Percentiles rank a stretch among this genome's conserved stretches.
These are phyloP conservation scores for Pseudopipra pipra DNA, from an alignment of 2,113 vertebrate genomes.

Conservation along the genomic window DNA sequence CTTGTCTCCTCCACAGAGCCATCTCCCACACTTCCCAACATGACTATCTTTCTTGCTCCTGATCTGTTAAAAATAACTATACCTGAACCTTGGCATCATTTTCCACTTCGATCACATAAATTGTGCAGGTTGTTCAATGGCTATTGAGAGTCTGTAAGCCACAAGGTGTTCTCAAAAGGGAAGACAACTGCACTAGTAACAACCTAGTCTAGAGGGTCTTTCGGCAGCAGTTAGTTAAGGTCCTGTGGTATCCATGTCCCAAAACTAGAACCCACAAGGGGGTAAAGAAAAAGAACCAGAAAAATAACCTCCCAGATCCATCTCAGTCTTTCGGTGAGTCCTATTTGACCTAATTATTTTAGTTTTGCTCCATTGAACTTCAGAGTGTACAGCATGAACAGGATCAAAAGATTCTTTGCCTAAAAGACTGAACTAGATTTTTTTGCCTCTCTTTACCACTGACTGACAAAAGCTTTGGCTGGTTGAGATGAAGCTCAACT, in stretches of 20 bases:
- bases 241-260: not conserved
- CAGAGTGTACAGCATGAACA: not conserved
- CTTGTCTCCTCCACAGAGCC: not conserved
- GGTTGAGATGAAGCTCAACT: constrained; percentile 24
- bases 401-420: not conserved
- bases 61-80: not conserved
- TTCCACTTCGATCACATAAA: not conserved
- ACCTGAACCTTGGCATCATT: not conserved
- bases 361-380: not conserved
- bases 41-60: not conserved
- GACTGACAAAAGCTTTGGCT: constrained; percentile 18
- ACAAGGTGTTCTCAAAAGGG: not conserved
- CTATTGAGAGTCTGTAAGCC: not conserved
- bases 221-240: not conserved
- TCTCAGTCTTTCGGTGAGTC: not conserved
- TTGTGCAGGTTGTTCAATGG: not conserved
- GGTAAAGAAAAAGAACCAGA: not conserved
- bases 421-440: constrained; percentile 9
- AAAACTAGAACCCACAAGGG: not conserved
- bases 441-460: not conserved
- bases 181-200: not conserved
- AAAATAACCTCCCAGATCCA: not conserved
- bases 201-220: not conserved
- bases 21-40: not conserved
- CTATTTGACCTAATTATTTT: not conserved